phyloP scores from a whole-genome alignment of 2,113 vertebrate species.

The Ranitomeya imitator region DNA sequence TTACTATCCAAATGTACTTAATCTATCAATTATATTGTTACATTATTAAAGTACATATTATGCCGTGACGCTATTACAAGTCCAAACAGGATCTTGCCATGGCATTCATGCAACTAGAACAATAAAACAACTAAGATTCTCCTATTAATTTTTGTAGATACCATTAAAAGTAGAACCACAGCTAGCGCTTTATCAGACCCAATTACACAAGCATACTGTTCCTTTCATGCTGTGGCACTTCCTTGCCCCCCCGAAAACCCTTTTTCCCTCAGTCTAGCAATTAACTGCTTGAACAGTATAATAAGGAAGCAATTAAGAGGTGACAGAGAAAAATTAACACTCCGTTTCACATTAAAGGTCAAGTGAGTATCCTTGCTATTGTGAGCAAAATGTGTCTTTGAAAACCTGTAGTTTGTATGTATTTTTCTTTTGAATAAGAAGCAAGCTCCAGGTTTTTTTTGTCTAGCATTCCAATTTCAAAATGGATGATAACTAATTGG shows the following conservation, averaged over 20 bases:
- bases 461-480: conserved; percentile 76
- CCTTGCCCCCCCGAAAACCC: conserved; percentile 81
- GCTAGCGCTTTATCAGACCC: conserved; percentile 72
- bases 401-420: conserved; percentile 80
- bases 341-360: conserved; percentile 86
- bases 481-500: conserved; percentile 82
- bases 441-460: conserved; percentile 72
- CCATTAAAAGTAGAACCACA: conserved; percentile 71
- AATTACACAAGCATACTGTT: conserved; percentile 70
- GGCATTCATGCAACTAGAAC: conserved; percentile 58
- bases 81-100: not conserved
- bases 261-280: conserved; percentile 82
- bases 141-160: conserved; percentile 72
- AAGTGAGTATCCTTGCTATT: conserved; percentile 81
- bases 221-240: conserved; percentile 82
- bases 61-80: not conserved
- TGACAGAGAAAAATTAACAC: conserved; percentile 86
- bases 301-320: conserved; percentile 88
- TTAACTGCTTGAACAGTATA: conserved; percentile 86
- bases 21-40: not conserved
- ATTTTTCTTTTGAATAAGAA: conserved; percentile 79
- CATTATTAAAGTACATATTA: not conserved
- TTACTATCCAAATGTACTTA: not conserved
- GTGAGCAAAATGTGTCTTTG: conserved; percentile 80
- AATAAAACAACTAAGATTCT: conserved; percentile 68